phyloP scores from a whole-genome alignment of 2,888 invertebrate species.

The Heliconius aoede region DNA sequence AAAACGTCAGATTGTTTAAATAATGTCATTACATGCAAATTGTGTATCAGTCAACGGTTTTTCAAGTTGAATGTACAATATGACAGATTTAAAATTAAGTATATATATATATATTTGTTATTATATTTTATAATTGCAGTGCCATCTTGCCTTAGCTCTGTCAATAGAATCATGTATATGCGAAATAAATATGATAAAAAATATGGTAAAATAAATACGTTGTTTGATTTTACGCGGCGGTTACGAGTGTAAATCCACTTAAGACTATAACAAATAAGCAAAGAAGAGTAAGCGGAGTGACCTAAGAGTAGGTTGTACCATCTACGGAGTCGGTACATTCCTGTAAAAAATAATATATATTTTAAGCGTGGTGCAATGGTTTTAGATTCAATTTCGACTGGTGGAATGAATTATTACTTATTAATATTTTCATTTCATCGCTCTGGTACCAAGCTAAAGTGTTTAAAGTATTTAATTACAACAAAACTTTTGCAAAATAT shows the following conservation, averaged over 20 bases:
- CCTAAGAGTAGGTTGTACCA: not conserved
- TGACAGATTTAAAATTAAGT: conserved; percentile 1
- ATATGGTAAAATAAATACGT: not conserved
- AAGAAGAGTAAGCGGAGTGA: not conserved
- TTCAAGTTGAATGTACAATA: not conserved
- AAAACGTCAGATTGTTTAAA: conserved; percentile 45
- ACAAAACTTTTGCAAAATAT: not conserved
- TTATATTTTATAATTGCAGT: not conserved
- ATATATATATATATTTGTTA: too few relatives aligned
- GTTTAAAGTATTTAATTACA: not conserved
- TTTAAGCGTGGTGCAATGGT: too few relatives aligned
- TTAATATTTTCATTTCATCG: too few relatives aligned
- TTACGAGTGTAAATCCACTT: not conserved
- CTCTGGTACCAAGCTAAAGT: too few relatives aligned
- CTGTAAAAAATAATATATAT: too few relatives aligned
- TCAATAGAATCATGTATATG: not conserved
- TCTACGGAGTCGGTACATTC: too few relatives aligned
- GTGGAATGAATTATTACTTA: too few relatives aligned
- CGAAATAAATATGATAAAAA: not conserved
- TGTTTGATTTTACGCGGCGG: not conserved
- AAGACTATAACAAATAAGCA: not conserved
- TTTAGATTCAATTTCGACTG: too few relatives aligned
- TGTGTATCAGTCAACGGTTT: conserved; percentile 22
- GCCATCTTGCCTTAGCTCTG: not conserved
- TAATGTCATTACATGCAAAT: conserved; percentile 17